A percentile compares a stretch with the other conserved stretches of the same genome.
Conservation (phyloP, 2,113 vertebrate genomes). For the Piprites chloris region DNA sequence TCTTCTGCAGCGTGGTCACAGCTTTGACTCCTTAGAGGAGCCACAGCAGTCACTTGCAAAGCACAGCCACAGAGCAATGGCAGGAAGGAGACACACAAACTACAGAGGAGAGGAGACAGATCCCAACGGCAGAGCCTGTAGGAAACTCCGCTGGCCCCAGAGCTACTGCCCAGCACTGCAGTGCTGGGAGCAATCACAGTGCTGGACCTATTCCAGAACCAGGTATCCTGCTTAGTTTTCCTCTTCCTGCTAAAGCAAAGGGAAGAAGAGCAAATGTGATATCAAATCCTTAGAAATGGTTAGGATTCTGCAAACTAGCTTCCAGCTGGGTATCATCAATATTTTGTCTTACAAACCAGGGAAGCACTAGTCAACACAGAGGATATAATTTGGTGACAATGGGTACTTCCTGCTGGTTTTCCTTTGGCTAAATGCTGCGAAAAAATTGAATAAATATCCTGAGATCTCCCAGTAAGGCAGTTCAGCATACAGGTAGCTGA, state of each 20-base stretch:
- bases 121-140: not conserved
- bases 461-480: not conserved
- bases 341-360: not conserved
- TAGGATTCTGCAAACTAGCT: not conserved
- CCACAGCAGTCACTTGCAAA: not conserved
- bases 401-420: not conserved
- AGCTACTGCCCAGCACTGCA: not conserved
- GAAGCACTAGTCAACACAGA: not conserved
- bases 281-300: not conserved
- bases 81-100: not conserved
- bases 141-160: not conserved
- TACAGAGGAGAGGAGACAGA: not conserved
- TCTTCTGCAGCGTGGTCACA: fast-evolving
- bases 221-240: not conserved
- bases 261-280: not conserved
- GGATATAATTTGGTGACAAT: not conserved
- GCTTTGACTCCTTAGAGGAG: not conserved
- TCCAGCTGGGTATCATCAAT: not conserved
- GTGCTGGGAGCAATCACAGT: too few species aligned
- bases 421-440: not conserved
- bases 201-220: not conserved
- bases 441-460: not conserved
- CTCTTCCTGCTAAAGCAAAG: not conserved
- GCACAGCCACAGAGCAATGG: fast-evolving
- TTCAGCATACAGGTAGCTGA: not conserved